Evolutionary conservation across 2,797 vertebrate species (phyloP).

Genomic region (Orestias chungarensis): DNA sequence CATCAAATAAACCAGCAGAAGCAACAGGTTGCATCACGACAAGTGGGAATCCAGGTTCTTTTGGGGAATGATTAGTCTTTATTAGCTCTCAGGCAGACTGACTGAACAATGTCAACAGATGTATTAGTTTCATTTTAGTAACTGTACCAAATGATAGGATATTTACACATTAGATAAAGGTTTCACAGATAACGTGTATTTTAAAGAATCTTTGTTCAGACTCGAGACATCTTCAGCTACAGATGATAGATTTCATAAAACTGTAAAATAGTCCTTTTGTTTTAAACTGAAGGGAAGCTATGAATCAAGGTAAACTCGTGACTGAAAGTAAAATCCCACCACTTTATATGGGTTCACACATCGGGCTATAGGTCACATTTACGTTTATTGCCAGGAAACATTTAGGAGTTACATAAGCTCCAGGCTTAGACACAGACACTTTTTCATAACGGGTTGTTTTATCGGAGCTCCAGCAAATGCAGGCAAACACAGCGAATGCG

Average conservation of each 20-base stretch:
- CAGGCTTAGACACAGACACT: too few relatives aligned
- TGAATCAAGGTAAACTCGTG: neutral
- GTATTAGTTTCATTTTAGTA: neutral
- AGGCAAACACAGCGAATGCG: too few relatives aligned
- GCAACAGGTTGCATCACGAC: conserved; percentile 49
- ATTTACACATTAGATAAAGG: neutral
- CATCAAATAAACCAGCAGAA: conserved; percentile 20
- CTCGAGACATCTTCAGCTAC: neutral
- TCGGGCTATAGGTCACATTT: conserved; percentile 6
- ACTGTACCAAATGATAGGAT: neutral
- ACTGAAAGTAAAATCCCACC: neutral
- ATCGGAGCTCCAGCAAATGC: too few relatives aligned
- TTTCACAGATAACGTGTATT: neutral
- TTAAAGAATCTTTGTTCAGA: neutral
- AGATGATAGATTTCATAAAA: neutral
- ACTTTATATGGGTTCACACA: conserved; percentile 7
- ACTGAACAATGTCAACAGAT: neutral
- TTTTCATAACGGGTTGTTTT: too few relatives aligned
- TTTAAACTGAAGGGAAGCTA: neutral
- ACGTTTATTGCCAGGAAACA: conserved; percentile 9
- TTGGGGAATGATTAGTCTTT: conserved; percentile 10
- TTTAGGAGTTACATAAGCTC: neutral
- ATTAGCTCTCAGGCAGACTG: conserved; percentile 26
- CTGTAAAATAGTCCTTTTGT: neutral
- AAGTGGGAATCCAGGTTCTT: conserved; percentile 16